Evolutionary conservation across 1,140 invertebrate species (phyloP).

Genomic region (Aphaenogaster ashmeadi): DNA sequence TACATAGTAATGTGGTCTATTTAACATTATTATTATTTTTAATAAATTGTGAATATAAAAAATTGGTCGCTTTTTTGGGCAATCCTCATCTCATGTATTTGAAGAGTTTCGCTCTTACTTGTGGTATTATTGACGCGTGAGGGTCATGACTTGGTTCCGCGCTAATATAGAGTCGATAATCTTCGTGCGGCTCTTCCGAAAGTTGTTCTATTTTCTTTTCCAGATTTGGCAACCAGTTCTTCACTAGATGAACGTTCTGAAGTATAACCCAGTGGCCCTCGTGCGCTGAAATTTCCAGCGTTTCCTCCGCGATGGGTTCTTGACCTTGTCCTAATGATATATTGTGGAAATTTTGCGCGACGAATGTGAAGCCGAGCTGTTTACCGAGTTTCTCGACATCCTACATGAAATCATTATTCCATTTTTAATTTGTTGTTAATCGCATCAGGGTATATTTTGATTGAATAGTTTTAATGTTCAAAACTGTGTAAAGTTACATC

Average conservation of each 20-base stretch:
- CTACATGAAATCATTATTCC: conserved; percentile 73
- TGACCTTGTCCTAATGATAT: conserved; percentile 98
- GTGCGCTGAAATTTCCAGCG: conserved; percentile 92
- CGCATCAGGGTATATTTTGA: neutral
- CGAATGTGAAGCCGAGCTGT: conserved; percentile 93
- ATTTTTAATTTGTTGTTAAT: conserved; percentile 1
- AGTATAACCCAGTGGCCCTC: conserved; percentile 97
- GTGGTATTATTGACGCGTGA: conserved; percentile 90
- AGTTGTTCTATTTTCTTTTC: conserved; percentile 97
- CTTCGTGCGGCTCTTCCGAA: conserved; percentile 89
- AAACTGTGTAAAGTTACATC: neutral
- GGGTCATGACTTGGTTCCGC: conserved; percentile 90
- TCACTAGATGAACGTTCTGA: conserved; percentile 96
- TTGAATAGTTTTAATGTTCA: neutral
- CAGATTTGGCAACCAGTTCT: conserved; percentile 94
- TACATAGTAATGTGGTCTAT: neutral
- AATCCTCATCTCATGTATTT: neutral
- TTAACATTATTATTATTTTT: neutral
- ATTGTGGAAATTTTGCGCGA: conserved; percentile 96
- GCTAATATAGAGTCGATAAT: conserved; percentile 90
- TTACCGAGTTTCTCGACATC: conserved; percentile 94
- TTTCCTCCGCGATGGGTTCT: conserved; percentile 95
- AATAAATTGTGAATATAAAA: neutral
- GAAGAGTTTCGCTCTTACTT: conserved; percentile 79
- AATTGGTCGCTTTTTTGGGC: neutral